Base-by-base conservation (phyloP, 2,888 invertebrate species). In the Meandrusa payeni region DNA sequence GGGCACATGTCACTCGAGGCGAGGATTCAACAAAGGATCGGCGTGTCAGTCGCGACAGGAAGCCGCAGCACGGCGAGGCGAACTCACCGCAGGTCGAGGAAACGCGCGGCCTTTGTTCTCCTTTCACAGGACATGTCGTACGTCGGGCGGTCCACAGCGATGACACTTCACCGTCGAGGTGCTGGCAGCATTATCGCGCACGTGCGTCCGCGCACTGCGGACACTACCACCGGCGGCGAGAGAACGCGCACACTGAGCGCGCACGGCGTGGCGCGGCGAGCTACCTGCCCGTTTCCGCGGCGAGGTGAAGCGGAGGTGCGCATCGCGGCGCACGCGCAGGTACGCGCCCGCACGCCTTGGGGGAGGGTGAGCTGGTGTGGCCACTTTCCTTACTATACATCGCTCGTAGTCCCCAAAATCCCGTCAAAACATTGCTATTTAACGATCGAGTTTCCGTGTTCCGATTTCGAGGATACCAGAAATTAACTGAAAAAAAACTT, bases 61-160 rank as follows among this genome's bases (percentile, higher is more conserved):
- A 75, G 74, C 78, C 31, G 57, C 66, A 64, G 69, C 67, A 59
- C 57, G 61, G 61, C 59, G 68, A 64, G 65, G 64, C 63, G 66
- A 76, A 86, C 87, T 87, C 85, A 87, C 87, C 87, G 86, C 76
- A 87, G 80, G 69, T 86, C 87, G 74, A 86, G 86, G 76, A 77
- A 82, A 63, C 87, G 86, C 67, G 80, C 81, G 66, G 78, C 73
- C 69, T 83, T 86, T 67, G 79, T 82, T 85, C 82, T 82, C 76
- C 85, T 81, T 67, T 86, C 86, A 77, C 85, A 85, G 79, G 86
- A 87, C 86, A 87, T 87, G 65, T 79, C 82, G 82, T 74, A 55
- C 65, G 72, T 72, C 59, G 69, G 71, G 57, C 54, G 72, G 47
- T 46, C 61, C 80, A 80, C 78, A 76, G 64, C 54, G 69, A 69